Evolutionary conservation across 2,797 vertebrate species (phyloP), one percentile per base, ranked within the genome.

Genomic region (Tinamus major): DNA sequence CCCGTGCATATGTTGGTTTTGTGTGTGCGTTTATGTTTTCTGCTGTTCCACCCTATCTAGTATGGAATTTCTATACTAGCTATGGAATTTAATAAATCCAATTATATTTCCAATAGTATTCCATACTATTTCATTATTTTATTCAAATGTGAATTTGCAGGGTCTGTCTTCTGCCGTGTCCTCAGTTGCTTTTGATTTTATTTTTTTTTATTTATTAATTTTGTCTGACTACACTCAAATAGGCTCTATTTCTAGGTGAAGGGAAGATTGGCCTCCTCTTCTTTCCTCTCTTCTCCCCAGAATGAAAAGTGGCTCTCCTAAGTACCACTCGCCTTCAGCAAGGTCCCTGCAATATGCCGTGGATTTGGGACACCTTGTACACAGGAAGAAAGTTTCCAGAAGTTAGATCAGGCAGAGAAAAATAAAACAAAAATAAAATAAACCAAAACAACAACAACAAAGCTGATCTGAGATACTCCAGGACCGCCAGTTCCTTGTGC

Each of bases 301-400:
- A 69, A 80, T 20, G 33, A 82, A 78, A 92, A 65, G 29, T 39
- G 6, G 1, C 5, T 85, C n/a, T 90, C 90, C 53, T 29, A 49
- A 63, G 14, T 63, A 48, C 71, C 42, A 41, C 3, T 44, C 35
- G 85, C n/a, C 42, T 72, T 69, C 39, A 68, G 46, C 35, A 92
- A 94, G 20, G 5, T 64, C 44, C 59, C 26, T 41, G 9, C 62
- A 70, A 61, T 92, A 65, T 87, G 62, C 71, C 87, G 82, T 71
- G 75, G 55, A 83, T 80, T 91, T 91, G 48, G 51, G 35, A 41
- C 35, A 69, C 27, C 8, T 27, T 41, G 20, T 75, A 61, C 39
- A 42, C 59, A 95, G 63, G 51, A 85, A 80, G 46, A 87, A 89
- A 87, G 9, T 81, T 91, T 72, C 67, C 69, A 72, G 31, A 13